Percentiles rank a stretch among this genome's conserved stretches.
Evolutionary conservation across 2,888 invertebrate species (phyloP).

Genomic region (Drosophila koepferae): DNA sequence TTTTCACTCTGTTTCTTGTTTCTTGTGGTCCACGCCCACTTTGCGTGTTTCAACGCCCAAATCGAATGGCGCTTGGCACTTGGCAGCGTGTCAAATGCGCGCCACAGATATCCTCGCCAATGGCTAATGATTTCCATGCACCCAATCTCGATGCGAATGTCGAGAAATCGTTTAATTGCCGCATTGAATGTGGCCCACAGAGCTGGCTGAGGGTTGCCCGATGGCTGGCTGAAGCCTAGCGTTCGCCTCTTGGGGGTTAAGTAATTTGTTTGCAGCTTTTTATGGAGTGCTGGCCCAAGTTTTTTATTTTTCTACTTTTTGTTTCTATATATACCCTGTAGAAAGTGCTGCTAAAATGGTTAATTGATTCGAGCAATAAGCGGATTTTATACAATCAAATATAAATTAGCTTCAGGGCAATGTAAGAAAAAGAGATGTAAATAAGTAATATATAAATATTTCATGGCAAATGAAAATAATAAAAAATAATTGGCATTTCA

Average conservation of each 20-base stretch:
- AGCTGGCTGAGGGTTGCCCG: not conserved
- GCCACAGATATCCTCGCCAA: constrained; percentile 2
- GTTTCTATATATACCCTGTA: constrained; percentile 10
- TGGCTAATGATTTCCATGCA: constrained; percentile 6
- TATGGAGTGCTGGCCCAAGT: constrained; percentile 38
- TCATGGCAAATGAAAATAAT: no score
- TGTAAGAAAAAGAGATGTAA: no score
- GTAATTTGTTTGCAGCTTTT: constrained; percentile 43
- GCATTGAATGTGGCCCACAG: constrained; percentile 42
- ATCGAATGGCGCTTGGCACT: constrained; percentile 63
- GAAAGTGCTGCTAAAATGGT: not conserved
- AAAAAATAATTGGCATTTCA: no score
- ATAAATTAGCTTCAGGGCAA: no score
- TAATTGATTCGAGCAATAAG: not conserved
- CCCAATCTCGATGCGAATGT: constrained; percentile 19
- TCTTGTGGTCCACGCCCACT: constrained; percentile 31
- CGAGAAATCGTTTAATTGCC: constrained; percentile 55
- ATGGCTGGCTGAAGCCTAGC: constrained; percentile 19
- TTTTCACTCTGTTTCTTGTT: not conserved
- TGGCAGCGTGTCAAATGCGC: constrained; percentile 70
- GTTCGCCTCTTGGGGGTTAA: constrained; percentile 12
- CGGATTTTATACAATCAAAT: no score
- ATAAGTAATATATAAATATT: no score
- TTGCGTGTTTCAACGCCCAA: constrained; percentile 63
- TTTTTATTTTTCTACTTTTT: constrained; percentile 6